A percentile compares a stretch with the other conserved stretches of the same genome.
Evolutionary conservation across 2,888 invertebrate genomes (phyloP).

Genomic region (Aricia artaxerxes): DNA sequence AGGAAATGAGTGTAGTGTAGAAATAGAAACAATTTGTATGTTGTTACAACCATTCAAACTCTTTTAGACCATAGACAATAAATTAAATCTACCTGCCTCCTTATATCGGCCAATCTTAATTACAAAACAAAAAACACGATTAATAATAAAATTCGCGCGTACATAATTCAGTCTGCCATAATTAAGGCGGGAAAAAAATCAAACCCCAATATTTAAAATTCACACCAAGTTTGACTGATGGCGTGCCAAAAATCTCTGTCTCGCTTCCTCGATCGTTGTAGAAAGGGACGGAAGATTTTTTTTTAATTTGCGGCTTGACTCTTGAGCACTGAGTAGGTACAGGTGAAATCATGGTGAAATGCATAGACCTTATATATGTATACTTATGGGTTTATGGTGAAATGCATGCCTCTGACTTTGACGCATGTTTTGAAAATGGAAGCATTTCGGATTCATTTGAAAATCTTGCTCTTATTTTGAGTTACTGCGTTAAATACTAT

Average conservation of each 20-base stretch:
- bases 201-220: conserved; percentile 40
- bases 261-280: conserved; percentile 24
- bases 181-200: conserved; percentile 35
- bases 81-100: not conserved
- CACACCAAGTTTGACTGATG: conserved; percentile 56
- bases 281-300: conserved; percentile 37
- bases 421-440: not conserved
- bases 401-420: conserved; percentile 36
- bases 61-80: not conserved
- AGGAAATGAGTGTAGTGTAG: not conserved
- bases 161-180: conserved; percentile 13
- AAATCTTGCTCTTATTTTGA: not conserved
- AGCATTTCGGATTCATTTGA: not conserved
- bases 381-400: too few relatives aligned
- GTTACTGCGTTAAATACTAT: not conserved
- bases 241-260: conserved; percentile 41
- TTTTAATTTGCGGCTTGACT: conserved; percentile 34
- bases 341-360: conserved; percentile 33
- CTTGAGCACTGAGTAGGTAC: conserved; percentile 41
- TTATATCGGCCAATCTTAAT: conserved; percentile 12
- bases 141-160: not conserved
- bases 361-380: too few relatives aligned
- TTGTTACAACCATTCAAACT: not conserved
- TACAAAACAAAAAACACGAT: conserved; percentile 1
- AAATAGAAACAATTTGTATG: not conserved